Base-by-base conservation (phyloP, 2,888 invertebrate genomes). In the Fragum sueziense region DNA sequence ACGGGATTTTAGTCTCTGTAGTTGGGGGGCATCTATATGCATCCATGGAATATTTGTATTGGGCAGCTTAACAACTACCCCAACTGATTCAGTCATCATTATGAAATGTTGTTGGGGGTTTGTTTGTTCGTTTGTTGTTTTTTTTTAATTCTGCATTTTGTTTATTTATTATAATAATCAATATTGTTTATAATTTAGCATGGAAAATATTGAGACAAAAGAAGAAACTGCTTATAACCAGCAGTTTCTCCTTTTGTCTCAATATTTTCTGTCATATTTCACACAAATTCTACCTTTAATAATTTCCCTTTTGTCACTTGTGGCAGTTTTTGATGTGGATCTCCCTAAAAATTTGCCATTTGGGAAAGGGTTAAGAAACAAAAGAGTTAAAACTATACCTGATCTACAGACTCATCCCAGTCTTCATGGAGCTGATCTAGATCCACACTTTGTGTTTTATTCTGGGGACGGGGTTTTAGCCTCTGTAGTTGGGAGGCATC, bases 41-140 rank as follows among this genome's bases (percentile, higher is more conserved):
- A 81, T 71, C 81, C 81, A 81, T 14, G 77, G 77, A 7, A 77
- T 74, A 31, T 69, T 65, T 7, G 81, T 57, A 31, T 74, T 71
- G 3, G 77, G 81, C 34, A 81, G 37, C 1, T 77, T 77, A 0
- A 73, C 77, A 22, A 80, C 62, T 20, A 71, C 47, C 7, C 71
- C 47, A 27, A 68, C 61, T 52, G 67, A 4, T 17, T 74, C 25
- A 17, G 67, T 31, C 71, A 71, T 76, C 51, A 62, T 51, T 6
- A 31, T 14, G 20, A 6, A 54, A 54, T 54, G 11, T 11, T 54
- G n/a, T n/a, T n/a, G n/a, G n/a, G n/a, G n/a, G 17, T 2, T 54
- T 22, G n/a, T 11, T 41, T 41, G 29, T 20, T 25, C 3, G 17
- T 47, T 47, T 4, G 47, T 51, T 68, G 47, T 9, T 22, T 47